Conservation (phyloP, 2,113 vertebrate genomes). For the Pogona vitticeps region DNA sequence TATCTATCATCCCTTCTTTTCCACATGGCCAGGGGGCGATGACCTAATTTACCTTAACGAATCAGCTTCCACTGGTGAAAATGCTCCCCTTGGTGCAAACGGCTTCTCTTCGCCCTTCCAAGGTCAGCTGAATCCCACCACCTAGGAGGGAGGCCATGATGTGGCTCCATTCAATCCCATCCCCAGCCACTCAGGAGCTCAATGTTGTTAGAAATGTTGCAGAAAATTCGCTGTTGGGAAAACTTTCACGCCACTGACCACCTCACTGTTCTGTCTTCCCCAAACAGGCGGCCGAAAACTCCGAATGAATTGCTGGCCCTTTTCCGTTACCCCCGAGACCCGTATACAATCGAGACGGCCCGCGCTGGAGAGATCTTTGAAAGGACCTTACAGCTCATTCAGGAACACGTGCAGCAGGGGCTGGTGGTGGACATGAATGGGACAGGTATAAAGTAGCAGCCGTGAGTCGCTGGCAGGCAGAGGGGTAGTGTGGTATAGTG, state of each 20-base stretch:
- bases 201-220: neutral
- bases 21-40: no score
- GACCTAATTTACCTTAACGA: no score
- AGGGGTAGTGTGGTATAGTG: neutral
- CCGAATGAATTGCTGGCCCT: slow-evolving; percentile 76
- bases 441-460: slow-evolving; percentile 62
- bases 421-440: slow-evolving; percentile 72
- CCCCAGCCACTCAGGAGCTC: neutral
- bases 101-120: no score
- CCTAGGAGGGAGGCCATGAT: no score
- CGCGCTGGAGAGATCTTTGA: slow-evolving; percentile 78
- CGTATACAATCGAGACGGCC: slow-evolving; percentile 74
- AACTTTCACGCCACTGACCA: neutral
- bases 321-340: slow-evolving; percentile 76
- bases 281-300: slow-evolving; percentile 70
- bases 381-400: slow-evolving; percentile 75
- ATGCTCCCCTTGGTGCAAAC: no score
- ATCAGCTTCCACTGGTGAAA: no score
- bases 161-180: neutral
- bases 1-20: no score
- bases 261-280: neutral
- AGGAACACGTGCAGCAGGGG: slow-evolving; percentile 75
- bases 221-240: neutral
- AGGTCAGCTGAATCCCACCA: no score
- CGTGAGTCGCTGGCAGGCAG: neutral